phyloP scores from a whole-genome alignment of 2,113 vertebrate genomes.

The Thymallus thymallus region DNA sequence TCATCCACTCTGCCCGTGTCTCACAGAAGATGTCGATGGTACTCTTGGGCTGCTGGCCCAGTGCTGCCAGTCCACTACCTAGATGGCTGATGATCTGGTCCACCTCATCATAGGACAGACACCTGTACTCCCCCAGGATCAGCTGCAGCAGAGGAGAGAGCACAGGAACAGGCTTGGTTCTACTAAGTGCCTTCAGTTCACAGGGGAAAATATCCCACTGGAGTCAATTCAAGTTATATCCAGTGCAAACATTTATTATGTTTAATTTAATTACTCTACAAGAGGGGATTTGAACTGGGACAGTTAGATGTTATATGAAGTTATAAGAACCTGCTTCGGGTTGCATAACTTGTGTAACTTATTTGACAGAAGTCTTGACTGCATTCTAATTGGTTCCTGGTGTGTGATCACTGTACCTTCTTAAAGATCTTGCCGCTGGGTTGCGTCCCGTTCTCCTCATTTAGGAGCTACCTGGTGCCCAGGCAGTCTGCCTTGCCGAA shows the following conservation, averaged over 20 bases:
- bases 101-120: conserved; percentile 87
- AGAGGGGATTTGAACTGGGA: too few relatives aligned
- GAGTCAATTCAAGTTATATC: background rate
- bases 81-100: conserved; percentile 74
- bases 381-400: background rate
- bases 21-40: conserved; percentile 95
- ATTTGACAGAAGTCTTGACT: background rate
- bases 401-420: conserved; percentile 78
- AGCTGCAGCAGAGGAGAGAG: conserved; percentile 68
- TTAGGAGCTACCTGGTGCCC: conserved; percentile 87
- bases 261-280: too few relatives aligned
- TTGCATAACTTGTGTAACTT: background rate
- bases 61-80: conserved; percentile 84
- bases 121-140: conserved; percentile 89
- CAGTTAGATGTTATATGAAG: too few relatives aligned
- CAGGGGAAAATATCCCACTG: background rate
- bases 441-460: conserved; percentile 91
- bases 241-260: too few relatives aligned
- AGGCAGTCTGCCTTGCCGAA: conserved; percentile 84
- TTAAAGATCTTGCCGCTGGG: conserved; percentile 94
- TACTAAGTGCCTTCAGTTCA: background rate
- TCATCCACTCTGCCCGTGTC: conserved; percentile 96
- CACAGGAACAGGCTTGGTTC: background rate
- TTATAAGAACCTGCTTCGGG: too few relatives aligned
- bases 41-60: conserved; percentile 84